Base-by-base conservation (phyloP, 2,797 vertebrate genomes). In the Myoxocephalus aenaeus region DNA sequence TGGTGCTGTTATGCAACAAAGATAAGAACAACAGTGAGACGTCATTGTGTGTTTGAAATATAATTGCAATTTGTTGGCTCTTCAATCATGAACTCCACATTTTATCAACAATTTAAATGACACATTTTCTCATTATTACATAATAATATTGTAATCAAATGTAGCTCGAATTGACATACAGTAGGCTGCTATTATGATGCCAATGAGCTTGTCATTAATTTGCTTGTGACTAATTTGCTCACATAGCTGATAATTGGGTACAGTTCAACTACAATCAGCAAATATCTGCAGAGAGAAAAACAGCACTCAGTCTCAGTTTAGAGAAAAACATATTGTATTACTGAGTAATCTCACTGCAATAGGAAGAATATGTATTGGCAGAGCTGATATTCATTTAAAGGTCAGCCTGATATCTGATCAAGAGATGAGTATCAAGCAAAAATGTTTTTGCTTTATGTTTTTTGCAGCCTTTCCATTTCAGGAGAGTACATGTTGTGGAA, bases 251-350 rank as follows among this genome's bases (percentile, higher is more conserved):
- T 84, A 80, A 87, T 81, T 83, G 70, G 59, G 70, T 46, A 65
- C 66, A 80, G 54, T 80, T 82, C 70, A 86, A 85, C 78, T 56
- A 65, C 76, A 88, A 69, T 86, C 44, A 34, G 38, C 65, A 81
- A 54, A 78, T 76, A 76, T 68, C 63, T 73, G 56, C 42, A 29
- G 27, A 51, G 54, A 50, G 22, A 59, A 65, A 75, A 79, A 65
- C 56, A 64, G 38, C 10, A 25, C 32, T 65, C 38, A 50, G 5
- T 79, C 65, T 75, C 58, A 72, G 27, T 77, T 53, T 70, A 68
- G 53, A 68, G 18, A 8, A 12, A 10, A 18, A 13, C 25, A 27
- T 62, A 73, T 73, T 63, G 62, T 56, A 5, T 66, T 38, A 36
- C n/a, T 53, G 54, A 2, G 46, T 65, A 71, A 80, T 86, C 57